Evolutionary conservation across 2,797 vertebrate genomes (phyloP), one percentile per base, ranked within the genome.

Genomic region (Myotis daubentonii): DNA sequence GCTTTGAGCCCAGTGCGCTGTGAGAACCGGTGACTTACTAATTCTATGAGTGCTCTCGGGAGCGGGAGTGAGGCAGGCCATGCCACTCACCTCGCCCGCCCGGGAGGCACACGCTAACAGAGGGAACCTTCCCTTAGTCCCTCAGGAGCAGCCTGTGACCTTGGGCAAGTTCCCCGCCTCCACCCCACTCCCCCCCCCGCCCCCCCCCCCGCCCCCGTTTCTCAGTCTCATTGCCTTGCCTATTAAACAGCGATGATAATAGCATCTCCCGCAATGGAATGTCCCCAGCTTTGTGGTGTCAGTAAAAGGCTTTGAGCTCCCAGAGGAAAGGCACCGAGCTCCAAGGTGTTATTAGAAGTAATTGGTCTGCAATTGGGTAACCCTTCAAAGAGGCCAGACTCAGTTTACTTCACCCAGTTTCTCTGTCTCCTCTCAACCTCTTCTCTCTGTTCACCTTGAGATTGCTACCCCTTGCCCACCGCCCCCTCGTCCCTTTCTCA

Each of bases 331-430:
- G 88, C 28, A 22, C 96, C 28, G 2, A 82, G 28, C 55, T 30
- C 2, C 66, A 87, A 62, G 95, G 60, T 89, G 89, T 96, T 79
- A 96, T 95, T 94, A 96, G 62, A 78, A 53, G 82, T 82, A 92
- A 94, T 70, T 87, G 90, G 74, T 33, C 33, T n/a, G 33, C 62
- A 41, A 9, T 15, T 33, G 38, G 33, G 66, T 13, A 51, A 55
- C 33, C 8, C 83, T 87, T 96, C 95, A 91, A 94, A 97, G 96
- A 57, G 1, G 20, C 28, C 41, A 5, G 93, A 41, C 86, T 71
- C 89, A 19, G 70, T 60, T 65, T 51, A 33, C 92, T 62, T 60
- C 41, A 8, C 51, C 66, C 36, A 12, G 49, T 44, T 47, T 30
- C 82, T 79, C 82, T 41, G 33, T 20, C 60, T 28, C 62, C 38